A percentile compares a stretch with the other conserved stretches of the same genome.
These are phyloP conservation scores for Scaptomyza hsui DNA, from an alignment of 1,140 invertebrate genomes.

Conservation along the genomic window DNA sequence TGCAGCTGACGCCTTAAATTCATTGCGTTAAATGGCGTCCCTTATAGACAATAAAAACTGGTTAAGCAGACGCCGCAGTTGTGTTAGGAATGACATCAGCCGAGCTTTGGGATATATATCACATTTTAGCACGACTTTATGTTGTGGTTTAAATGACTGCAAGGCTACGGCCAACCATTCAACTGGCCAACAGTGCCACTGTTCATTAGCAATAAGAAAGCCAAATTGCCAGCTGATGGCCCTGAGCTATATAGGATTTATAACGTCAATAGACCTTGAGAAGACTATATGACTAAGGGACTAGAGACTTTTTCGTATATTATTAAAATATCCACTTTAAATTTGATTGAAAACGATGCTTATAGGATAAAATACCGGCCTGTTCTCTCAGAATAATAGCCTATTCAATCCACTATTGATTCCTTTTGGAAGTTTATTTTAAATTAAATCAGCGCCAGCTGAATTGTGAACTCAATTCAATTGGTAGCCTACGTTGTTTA, in stretches of 20 bases:
- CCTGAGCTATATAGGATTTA: slow-evolving; percentile 23
- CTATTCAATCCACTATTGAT: too few species aligned
- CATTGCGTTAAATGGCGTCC: slow-evolving; percentile 16
- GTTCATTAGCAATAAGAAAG: slow-evolving; percentile 27
- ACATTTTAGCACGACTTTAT: slow-evolving; percentile 55
- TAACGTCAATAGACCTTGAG: slow-evolving; percentile 27
- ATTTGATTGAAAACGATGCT: too few species aligned
- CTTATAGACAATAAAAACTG: slow-evolving; percentile 55
- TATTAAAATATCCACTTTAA: too few species aligned
- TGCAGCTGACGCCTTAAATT: slow-evolving; percentile 30
- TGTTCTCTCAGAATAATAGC: too few species aligned
- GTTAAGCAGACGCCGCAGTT: slow-evolving; percentile 24
- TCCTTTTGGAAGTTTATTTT: background rate
- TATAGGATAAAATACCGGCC: too few species aligned
- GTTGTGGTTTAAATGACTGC: slow-evolving; percentile 22
- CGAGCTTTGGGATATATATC: background rate
- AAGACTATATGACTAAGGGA: background rate
- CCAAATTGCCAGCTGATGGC: slow-evolving; percentile 24
- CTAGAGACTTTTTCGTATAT: background rate
- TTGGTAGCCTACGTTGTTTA: background rate
- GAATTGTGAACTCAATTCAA: background rate
- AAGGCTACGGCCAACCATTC: slow-evolving; percentile 4
- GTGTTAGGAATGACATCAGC: slow-evolving; percentile 58
- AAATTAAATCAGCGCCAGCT: background rate
- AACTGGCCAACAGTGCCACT: slow-evolving; percentile 23